Evolutionary conservation across 2,888 invertebrate genomes (phyloP).

Genomic region (Prosopocoilus inquinatus): DNA sequence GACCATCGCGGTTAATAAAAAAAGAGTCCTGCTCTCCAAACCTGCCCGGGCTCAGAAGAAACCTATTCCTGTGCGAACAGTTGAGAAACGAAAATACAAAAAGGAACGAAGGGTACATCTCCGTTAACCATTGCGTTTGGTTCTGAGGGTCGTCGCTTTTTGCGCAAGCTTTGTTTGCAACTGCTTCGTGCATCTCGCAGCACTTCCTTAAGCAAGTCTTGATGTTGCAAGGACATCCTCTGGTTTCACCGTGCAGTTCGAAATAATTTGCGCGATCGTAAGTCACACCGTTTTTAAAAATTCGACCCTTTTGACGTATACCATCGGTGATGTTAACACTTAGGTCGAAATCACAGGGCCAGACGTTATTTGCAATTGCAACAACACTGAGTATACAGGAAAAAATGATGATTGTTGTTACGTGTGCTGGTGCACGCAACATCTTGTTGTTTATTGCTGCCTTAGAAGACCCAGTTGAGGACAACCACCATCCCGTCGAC

Average conservation of each 20-base stretch:
- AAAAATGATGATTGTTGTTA: too few relatives aligned
- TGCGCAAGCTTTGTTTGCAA: constrained; percentile 1
- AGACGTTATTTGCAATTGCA: neutral
- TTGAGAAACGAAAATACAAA: too few relatives aligned
- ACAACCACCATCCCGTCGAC: too few relatives aligned
- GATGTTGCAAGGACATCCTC: constrained; percentile 14
- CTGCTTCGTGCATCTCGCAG: constrained; percentile 5
- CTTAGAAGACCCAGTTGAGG: too few relatives aligned
- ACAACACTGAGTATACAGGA: neutral
- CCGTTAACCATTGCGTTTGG: too few relatives aligned
- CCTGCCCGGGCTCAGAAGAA: too few relatives aligned
- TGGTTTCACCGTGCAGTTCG: neutral
- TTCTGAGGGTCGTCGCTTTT: too few relatives aligned
- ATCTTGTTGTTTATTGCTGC: too few relatives aligned
- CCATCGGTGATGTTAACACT: constrained; percentile 15
- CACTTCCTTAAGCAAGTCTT: constrained; percentile 15
- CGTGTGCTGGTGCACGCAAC: too few relatives aligned
- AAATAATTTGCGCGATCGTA: constrained; percentile 5
- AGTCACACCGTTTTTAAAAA: neutral
- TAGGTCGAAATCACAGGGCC: constrained; percentile 6
- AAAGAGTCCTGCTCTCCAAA: neutral
- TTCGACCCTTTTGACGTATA: neutral
- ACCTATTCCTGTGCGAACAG: too few relatives aligned
- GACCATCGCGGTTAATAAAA: constrained; percentile 3
- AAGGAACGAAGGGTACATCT: too few relatives aligned